Base-by-base conservation (phyloP, 2,888 invertebrate genomes). In the Xanthorhoe spadicearia region DNA sequence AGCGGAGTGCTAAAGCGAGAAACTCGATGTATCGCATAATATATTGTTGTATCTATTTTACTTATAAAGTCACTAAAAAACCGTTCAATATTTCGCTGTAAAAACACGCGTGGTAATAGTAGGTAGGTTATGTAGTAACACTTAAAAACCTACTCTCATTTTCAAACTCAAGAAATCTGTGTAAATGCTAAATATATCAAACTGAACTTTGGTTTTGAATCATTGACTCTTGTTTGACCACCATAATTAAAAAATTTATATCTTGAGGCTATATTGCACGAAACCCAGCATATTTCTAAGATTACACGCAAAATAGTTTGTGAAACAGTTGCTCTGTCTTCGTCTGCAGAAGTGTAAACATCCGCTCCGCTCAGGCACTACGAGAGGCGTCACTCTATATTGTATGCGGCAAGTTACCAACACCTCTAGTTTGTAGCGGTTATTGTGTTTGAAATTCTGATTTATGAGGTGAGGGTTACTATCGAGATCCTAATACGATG, bases 401-500 rank as follows among this genome's bases (percentile, higher is more conserved):
- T 68, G 64, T 67, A 70, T 70, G 71, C 60, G 68, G 69, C 64
- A 62, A 68, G 66, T 65, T 72, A 66, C 56, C 58, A 72, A 70
- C 70, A 68, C 72, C 68, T 70, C 64, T 64, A 67, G 70, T 72
- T 70, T 65, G 66, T 68, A 70, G 64, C 62, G 62, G 71, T 66
- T 72, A 72, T 72, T 69, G 69, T 70, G 68, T 68, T 70, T 67
- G 64, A 67, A 70, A 66, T 70, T 72, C 65, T 72, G 72, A 70
- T 70, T 72, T 70, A 72, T 70, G 70, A 59, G 70, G 68, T 70
- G 66, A 67, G 64, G 61, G 61, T 50, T 61, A 46, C 35, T 51
- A 38, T 49, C 49, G 32, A 18, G 60, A n/a, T 53, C 48, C 50
- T 57, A 54, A 58, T 61, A 43, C 28, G 57, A 32, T 53, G 59